Evolutionary conservation across 1,140 invertebrate genomes (phyloP), one percentile per base, ranked within the genome.

Genomic region (Apis florea): DNA sequence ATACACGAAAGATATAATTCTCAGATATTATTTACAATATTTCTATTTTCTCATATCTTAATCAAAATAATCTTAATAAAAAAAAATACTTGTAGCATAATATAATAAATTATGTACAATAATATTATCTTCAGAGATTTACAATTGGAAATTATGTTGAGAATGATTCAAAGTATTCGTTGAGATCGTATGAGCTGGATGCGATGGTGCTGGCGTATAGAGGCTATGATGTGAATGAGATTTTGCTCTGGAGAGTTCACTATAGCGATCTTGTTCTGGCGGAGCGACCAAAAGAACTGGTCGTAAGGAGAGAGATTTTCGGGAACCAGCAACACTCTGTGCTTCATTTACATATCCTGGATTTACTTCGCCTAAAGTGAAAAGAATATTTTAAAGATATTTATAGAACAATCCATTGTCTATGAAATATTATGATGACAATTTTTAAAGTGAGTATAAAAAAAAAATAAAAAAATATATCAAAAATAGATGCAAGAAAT

Each of bases 291-390:
- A 90, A 67, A 98, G 93, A 0, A 98, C 97, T 10, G 97, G 97
- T 93, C 98, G 97, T 24, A 98, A 93, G 79, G 97, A 97, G 19
- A 98, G 93, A 0, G 97, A 98, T 91, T 98, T 98, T 72, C 97
- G 93, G 1, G 97, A 98, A 0, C 97, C 97, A 11, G 96, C 96
- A 26, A 97, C 95, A 64, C 97, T 97, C 77, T 96, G 96, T 8
- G 95, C 96, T 92, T 98, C 97, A 59, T 95, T 95, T 69, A 98
- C 95, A 90, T 97, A 98, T 6, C 95, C 97, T 83, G 96, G 96
- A 93, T 98, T 98, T 72, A 98, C 96, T 95, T 98, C 97, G 83
- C 97, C 97, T 98, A 91, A 85, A n/a, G 40, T 0, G 13, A 51
- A n/a, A 47, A 4, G 4, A 12, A 13, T 40, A 49, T 15, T 49